Evolutionary conservation across 2,113 vertebrate species (phyloP).

Genomic region (Epinephelus moara): DNA sequence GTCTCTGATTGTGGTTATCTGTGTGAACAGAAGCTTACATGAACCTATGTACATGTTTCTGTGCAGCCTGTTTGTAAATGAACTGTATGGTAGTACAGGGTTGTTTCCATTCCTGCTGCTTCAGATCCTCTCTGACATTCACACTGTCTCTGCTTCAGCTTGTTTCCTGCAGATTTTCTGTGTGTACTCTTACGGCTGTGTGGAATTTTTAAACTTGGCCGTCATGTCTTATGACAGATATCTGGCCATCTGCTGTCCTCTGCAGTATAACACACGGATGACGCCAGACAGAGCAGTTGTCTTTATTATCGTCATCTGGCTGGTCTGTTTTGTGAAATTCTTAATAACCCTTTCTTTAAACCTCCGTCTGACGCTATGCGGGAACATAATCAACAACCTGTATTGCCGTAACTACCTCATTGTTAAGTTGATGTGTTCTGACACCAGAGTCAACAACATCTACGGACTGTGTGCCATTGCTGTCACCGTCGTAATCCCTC

Average conservation of each 20-base stretch:
- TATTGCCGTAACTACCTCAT: constrained; percentile 47
- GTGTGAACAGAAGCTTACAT: too few species aligned
- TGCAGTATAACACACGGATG: constrained; percentile 36
- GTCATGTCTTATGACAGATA: constrained; percentile 64
- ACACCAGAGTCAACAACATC: constrained; percentile 35
- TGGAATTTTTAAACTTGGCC: too few species aligned
- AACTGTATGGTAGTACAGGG: too few species aligned
- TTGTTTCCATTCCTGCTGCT: too few species aligned
- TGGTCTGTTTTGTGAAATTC: constrained; percentile 30
- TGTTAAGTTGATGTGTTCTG: constrained; percentile 39
- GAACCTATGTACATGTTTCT: too few species aligned
- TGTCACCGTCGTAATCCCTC: neutral
- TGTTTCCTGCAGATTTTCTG: constrained; percentile 51
- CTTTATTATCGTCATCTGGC: constrained; percentile 51
- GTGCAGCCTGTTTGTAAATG: too few species aligned
- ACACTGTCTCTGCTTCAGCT: too few species aligned
- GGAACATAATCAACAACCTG: constrained; percentile 25
- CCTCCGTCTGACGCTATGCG: constrained; percentile 23
- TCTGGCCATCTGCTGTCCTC: constrained; percentile 51
- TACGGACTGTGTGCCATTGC: neutral
- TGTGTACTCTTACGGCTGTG: too few species aligned
- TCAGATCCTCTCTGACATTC: too few species aligned
- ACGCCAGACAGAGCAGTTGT: neutral
- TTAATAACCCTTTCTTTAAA: neutral
- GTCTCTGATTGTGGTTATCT: constrained; percentile 36